Evolutionary conservation across 2,888 invertebrate species (phyloP), one percentile per base, ranked within the genome.

Genomic region (Drosophila merina): DNA sequence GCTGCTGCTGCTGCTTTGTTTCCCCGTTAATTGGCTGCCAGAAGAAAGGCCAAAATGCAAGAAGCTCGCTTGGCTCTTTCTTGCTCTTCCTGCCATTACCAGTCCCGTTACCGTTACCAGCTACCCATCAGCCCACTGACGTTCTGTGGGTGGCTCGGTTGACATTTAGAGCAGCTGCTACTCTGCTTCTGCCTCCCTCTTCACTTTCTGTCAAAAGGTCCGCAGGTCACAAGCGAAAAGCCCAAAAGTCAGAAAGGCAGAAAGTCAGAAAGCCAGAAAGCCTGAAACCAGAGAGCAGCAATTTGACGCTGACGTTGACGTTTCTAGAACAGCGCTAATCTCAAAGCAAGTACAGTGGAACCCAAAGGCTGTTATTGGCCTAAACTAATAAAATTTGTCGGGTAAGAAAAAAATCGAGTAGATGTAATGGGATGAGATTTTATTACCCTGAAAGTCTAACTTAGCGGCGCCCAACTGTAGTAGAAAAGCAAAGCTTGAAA

Each of bases 151-250:
- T 3, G 54, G 45, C 9, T 30, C 36, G 20, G 71, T 44, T 67
- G 66, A 67, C 66, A 67, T 67, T 67, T 67, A 67, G 42, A 59
- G 48, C 28, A 20, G 31, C 47, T 49, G 40, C 49, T 38, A 4
- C 20, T 20, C 44, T 44, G 20, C 25, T 14, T 14, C 44, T 20
- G 25, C 25, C 10, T 31, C 25, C 25, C 10, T 25, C 44, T 25
- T 12, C 57, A 40, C 58, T 31, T 58, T 33, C n/a, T 14, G 42
- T 20, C 55, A 50, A 86, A 82, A 81, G 83, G 83, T 88, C 59
- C 77, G 68, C 80, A 83, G 88, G 84, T 88, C 88, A 80, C 49
- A 78, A 42, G 31, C 51, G 49, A 47, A 72, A 72, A 42, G 68
- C 59, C 48, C n/a, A 36, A 48, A 42, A 47, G 20, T 52, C 31